These are phyloP conservation scores for Syngnathoides biaculeatus DNA, from an alignment of 2,113 vertebrate species.

Conservation along the genomic window DNA sequence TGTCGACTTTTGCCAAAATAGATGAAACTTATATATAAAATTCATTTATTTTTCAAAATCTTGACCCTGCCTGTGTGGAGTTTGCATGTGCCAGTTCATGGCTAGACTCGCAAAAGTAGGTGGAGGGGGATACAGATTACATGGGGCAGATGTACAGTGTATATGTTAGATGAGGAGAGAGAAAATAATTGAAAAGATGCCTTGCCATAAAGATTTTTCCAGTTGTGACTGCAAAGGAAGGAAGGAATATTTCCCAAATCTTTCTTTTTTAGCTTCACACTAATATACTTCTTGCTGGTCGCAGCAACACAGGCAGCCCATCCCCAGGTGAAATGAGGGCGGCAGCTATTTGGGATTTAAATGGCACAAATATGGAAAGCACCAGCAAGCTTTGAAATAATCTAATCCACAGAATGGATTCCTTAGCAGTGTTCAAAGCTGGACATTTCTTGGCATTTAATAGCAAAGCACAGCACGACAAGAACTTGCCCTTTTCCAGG, in stretches of 20 bases:
- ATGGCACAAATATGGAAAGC: neutral
- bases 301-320: too few relatives aligned
- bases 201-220: constrained; percentile 2
- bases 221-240: constrained; percentile 26
- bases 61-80: too few relatives aligned
- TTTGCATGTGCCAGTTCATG: too few relatives aligned
- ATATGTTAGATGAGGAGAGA: constrained; percentile 1
- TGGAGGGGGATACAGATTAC: constrained; percentile 1
- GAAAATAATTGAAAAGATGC: constrained; percentile 12
- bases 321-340: neutral
- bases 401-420: neutral
- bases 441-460: neutral
- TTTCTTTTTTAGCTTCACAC: neutral
- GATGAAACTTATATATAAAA: too few relatives aligned
- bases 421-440: neutral
- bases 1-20: too few relatives aligned
- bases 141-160: too few relatives aligned
- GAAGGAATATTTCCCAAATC: constrained; percentile 38
- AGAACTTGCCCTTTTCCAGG: neutral
- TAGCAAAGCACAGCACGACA: neutral
- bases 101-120: too few relatives aligned
- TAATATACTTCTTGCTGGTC: neutral
- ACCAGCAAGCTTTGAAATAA: neutral
- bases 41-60: too few relatives aligned
- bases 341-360: neutral